A percentile compares a stretch with the other conserved stretches of the same genome.
phyloP scores from a whole-genome alignment of 1,140 invertebrate genomes.

The Antheraea mylitta region DNA sequence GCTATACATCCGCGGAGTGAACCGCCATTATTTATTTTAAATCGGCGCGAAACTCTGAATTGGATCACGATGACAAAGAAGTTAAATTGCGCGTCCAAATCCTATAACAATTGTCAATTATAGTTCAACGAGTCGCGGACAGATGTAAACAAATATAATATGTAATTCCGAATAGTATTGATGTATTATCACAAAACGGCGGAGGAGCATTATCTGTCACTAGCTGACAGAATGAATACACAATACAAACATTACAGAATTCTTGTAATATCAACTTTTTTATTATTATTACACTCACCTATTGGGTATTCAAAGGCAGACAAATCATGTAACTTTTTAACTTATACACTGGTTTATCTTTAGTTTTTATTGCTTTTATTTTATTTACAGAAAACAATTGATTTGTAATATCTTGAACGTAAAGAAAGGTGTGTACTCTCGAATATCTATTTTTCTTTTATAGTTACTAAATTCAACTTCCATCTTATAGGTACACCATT shows the following conservation, averaged over 20 bases:
- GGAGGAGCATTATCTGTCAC: conserved; percentile 16
- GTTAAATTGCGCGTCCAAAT: conserved; percentile 75
- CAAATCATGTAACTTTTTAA: background rate
- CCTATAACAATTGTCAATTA: conserved; percentile 68
- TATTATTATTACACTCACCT: background rate
- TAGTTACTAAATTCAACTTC: too few species aligned
- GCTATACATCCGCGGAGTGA: conserved; percentile 33
- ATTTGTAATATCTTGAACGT: too few species aligned
- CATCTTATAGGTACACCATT: too few species aligned
- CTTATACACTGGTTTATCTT: too few species aligned
- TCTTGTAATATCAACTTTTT: background rate
- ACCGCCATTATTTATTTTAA: conserved; percentile 74
- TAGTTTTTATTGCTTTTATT: too few species aligned
- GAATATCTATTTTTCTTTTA: too few species aligned
- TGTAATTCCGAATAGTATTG: conserved; percentile 29
- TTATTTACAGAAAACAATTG: too few species aligned
- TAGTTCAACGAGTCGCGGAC: conserved; percentile 55
- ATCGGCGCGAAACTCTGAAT: conserved; percentile 69
- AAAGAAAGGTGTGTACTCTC: too few species aligned
- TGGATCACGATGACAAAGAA: conserved; percentile 72
- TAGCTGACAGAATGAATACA: background rate
- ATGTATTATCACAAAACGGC: conserved; percentile 24
- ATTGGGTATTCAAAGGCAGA: background rate
- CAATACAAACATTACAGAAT: background rate
- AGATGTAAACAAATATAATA: conserved; percentile 70